Evolutionary conservation across 2,888 invertebrate genomes (phyloP).

Genomic region (Drosophila monieri): DNA sequence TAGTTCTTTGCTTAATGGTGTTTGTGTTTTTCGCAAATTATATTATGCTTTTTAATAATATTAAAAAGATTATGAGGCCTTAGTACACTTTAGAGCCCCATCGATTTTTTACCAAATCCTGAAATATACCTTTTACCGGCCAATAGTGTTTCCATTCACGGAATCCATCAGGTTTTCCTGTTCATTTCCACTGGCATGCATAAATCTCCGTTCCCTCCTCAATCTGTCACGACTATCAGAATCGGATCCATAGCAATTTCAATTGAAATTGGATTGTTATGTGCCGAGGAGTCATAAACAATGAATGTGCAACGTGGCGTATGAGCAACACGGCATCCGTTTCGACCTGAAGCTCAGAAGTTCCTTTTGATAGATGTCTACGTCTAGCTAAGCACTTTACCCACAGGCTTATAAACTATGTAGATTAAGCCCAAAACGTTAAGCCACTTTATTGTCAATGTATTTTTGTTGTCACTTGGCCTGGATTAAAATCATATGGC

Average conservation of each 20-base stretch:
- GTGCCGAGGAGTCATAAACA: slow-evolving; percentile 16
- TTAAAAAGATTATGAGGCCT: too few relatives aligned
- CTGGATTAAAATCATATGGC: slow-evolving; percentile 8
- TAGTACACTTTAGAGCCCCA: too few relatives aligned
- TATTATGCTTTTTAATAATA: too few relatives aligned
- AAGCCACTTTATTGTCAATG: background rate
- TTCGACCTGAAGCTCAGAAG: background rate
- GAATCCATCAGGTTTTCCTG: background rate
- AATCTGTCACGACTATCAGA: slow-evolving; percentile 10
- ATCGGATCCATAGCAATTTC: slow-evolving; percentile 4
- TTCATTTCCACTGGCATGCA: slow-evolving; percentile 2
- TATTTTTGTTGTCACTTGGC: background rate
- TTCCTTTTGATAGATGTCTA: slow-evolving; percentile 1
- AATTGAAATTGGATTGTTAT: slow-evolving; percentile 8
- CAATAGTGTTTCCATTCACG: background rate
- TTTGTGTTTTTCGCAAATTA: too few relatives aligned
- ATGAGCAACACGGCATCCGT: slow-evolving; percentile 8
- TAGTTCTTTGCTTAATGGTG: too few relatives aligned
- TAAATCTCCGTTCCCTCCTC: background rate
- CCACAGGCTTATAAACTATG: background rate
- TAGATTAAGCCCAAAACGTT: background rate
- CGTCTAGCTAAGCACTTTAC: background rate
- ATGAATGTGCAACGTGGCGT: slow-evolving; percentile 16
- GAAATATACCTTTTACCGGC: background rate
- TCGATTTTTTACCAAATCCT: too few relatives aligned